Percentiles rank a stretch among this genome's conserved stretches.
These are phyloP conservation scores for Melipona bicolor DNA, from an alignment of 2,888 invertebrate species.

Conservation along the genomic window DNA sequence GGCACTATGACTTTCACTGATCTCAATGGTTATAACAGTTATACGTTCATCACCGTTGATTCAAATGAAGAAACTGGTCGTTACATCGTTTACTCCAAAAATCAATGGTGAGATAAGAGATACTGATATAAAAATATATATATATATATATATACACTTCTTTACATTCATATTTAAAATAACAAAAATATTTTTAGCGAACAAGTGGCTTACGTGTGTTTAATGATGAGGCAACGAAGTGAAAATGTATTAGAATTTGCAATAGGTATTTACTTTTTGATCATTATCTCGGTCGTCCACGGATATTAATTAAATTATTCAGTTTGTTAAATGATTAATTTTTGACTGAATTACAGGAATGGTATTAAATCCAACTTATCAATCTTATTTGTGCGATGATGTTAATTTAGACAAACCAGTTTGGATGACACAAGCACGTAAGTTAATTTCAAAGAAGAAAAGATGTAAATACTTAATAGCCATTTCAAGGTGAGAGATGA, in stretches of 20 bases:
- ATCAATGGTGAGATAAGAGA: slow-evolving; percentile 83
- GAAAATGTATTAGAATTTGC: slow-evolving; percentile 87
- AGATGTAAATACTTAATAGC: background rate
- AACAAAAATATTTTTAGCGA: slow-evolving; percentile 83
- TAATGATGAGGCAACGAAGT: slow-evolving; percentile 86
- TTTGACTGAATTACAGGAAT: slow-evolving; percentile 73
- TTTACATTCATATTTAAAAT: background rate
- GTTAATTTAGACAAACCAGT: slow-evolving; percentile 85
- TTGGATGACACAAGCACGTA: slow-evolving; percentile 88
- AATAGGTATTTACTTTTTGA: slow-evolving; percentile 69
- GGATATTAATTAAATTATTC: background rate
- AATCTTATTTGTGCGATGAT: slow-evolving; percentile 84
- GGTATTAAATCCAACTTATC: slow-evolving; percentile 80
- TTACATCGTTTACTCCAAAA: slow-evolving; percentile 84
- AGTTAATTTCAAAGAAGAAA: slow-evolving; percentile 76
- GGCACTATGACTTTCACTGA: slow-evolving; percentile 85
- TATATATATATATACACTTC: background rate
- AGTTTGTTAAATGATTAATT: background rate
- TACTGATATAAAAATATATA: background rate
- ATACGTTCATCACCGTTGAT: slow-evolving; percentile 84
- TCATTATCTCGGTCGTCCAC: background rate
- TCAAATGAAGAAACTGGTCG: slow-evolving; percentile 82
- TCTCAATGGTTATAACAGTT: slow-evolving; percentile 84
- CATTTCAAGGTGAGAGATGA: background rate
- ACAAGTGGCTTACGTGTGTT: slow-evolving; percentile 86